Conservation (phyloP, 2,888 invertebrate genomes). For the Neuroscelio doddi region DNA sequence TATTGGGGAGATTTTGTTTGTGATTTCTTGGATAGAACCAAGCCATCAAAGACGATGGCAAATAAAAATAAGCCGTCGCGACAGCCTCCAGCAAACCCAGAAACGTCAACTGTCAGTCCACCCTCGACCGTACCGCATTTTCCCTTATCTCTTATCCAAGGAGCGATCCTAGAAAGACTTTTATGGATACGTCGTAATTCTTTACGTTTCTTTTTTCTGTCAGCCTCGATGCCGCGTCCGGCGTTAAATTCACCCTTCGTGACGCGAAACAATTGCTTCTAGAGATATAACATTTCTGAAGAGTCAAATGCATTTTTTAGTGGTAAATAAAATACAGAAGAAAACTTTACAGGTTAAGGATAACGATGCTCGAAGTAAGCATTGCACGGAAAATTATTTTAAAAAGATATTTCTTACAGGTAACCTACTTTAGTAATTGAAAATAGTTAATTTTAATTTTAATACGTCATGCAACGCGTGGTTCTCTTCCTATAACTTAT, state of each 20-base stretch:
- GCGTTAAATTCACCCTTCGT: constrained; percentile 25
- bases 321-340: constrained; percentile 24
- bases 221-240: constrained; percentile 19
- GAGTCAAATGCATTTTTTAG: constrained; percentile 24
- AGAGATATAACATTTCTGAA: constrained; percentile 21
- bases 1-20: constrained; percentile 22
- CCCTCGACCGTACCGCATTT: constrained; percentile 16
- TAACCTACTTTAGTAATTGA: too few relatives aligned
- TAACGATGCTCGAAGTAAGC: constrained; percentile 17
- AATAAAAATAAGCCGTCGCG: constrained; percentile 31
- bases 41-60: constrained; percentile 21
- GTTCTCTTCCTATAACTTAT: too few relatives aligned
- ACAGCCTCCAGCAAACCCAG: constrained; percentile 19
- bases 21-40: constrained; percentile 14
- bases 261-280: constrained; percentile 34
- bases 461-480: too few relatives aligned
- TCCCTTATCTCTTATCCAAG: constrained; percentile 32
- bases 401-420: background rate
- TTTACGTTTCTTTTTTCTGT: constrained; percentile 31
- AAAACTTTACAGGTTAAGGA: constrained; percentile 12
- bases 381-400: constrained; percentile 5
- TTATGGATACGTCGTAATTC: constrained; percentile 37
- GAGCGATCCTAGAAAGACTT: constrained; percentile 22
- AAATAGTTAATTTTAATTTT: too few relatives aligned
- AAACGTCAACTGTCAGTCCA: constrained; percentile 17